Percentiles rank a stretch among this genome's conserved stretches.
phyloP scores from a whole-genome alignment of 2,113 vertebrate species.

The Salvator merianae region DNA sequence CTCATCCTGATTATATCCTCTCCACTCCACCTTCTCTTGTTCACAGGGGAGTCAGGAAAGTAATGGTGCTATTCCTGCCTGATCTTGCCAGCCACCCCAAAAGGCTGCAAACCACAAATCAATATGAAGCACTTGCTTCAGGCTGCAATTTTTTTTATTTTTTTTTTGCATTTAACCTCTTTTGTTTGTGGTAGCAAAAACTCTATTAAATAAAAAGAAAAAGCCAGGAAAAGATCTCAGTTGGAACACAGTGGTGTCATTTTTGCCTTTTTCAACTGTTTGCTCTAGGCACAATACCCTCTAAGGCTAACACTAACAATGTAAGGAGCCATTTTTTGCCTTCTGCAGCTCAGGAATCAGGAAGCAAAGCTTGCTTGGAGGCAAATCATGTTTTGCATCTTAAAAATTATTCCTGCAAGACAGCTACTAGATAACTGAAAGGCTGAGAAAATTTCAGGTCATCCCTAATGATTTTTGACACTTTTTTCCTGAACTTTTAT shows the following conservation, averaged over 20 bases:
- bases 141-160: too few species aligned
- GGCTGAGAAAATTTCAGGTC: not conserved
- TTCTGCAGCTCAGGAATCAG: not conserved
- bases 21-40: too few species aligned
- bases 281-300: not conserved
- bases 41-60: too few species aligned
- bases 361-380: not conserved
- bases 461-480: not conserved
- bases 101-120: not conserved
- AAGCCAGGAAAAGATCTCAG: not conserved
- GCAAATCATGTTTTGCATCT: not conserved
- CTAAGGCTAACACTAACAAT: not conserved
- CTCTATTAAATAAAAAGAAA: too few species aligned
- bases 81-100: not conserved
- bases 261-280: not conserved
- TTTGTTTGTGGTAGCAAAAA: too few species aligned
- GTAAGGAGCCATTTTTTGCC: not conserved
- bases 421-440: not conserved
- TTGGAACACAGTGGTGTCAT: not conserved
- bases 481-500: not conserved
- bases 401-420: not conserved
- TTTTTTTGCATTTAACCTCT: not conserved
- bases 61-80: not conserved
- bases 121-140: not conserved
- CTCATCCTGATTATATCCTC: too few species aligned